These are phyloP conservation scores for Sylvietta virens DNA, from an alignment of 2,113 vertebrate genomes.

Conservation along the genomic window DNA sequence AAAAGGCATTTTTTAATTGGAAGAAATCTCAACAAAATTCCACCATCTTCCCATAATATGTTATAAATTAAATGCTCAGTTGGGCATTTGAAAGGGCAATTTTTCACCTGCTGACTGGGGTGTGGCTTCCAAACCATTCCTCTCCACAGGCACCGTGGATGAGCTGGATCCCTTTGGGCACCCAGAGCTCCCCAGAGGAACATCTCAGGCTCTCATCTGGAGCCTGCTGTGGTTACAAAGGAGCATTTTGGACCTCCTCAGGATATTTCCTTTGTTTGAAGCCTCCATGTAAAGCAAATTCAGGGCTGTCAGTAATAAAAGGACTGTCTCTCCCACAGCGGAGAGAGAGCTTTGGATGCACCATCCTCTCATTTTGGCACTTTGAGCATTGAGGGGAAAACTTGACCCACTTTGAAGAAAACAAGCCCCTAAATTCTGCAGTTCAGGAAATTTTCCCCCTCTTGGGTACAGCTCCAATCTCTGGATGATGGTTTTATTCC, in stretches of 20 bases:
- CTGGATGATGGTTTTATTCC: not conserved
- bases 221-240: not conserved
- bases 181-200: not conserved
- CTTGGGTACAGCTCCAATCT: not conserved
- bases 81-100: not conserved
- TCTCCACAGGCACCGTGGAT: not conserved
- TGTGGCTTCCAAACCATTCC: not conserved
- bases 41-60: not conserved
- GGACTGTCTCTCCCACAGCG: no score
- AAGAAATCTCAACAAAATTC: not conserved
- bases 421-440: accelerated
- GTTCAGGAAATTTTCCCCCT: not conserved
- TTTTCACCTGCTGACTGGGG: not conserved
- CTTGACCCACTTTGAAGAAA: not conserved
- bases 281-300: not conserved
- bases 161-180: not conserved
- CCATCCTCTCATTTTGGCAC: accelerated
- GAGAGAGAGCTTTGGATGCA: not conserved
- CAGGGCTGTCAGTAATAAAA: accelerated
- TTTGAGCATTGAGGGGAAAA: not conserved
- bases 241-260: not conserved
- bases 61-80: not conserved
- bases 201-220: not conserved
- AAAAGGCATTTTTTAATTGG: not conserved
- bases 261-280: not conserved